A percentile compares a stretch with the other conserved stretches of the same genome.
Evolutionary conservation across 1,140 invertebrate species (phyloP).

Genomic region (Planococcus citri): DNA sequence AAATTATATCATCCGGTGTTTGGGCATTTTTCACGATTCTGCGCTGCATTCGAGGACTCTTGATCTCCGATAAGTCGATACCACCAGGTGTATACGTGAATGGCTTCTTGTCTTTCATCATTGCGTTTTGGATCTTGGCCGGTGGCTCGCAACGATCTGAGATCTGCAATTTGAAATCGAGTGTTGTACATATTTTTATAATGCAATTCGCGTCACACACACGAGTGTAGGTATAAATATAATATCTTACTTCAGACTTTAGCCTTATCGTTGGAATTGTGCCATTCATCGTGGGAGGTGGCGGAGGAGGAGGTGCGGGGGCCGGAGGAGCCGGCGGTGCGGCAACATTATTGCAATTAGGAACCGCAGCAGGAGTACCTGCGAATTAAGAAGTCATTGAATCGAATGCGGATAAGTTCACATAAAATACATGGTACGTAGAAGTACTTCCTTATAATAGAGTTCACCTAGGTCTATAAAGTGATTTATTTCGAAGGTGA

Average conservation of each 20-base stretch:
- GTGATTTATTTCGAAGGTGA: too few relatives aligned
- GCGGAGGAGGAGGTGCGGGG: background rate
- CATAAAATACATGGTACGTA: background rate
- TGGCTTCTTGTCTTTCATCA: constrained; percentile 90
- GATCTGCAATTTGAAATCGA: too few relatives aligned
- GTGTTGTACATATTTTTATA: too few relatives aligned
- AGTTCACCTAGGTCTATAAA: too few relatives aligned
- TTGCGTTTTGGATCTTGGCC: constrained; percentile 77
- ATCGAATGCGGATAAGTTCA: background rate
- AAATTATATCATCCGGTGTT: constrained; percentile 46
- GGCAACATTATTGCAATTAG: background rate
- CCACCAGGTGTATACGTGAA: constrained; percentile 87
- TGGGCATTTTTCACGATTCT: constrained; percentile 51
- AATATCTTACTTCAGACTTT: background rate
- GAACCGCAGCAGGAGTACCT: background rate
- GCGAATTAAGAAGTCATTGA: background rate
- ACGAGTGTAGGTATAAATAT: too few relatives aligned
- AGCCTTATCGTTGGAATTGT: background rate
- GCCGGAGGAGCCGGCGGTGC: background rate
- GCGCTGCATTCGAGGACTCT: constrained; percentile 75
- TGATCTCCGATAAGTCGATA: constrained; percentile 77
- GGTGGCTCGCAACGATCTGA: constrained; percentile 50
- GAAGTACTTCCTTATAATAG: too few relatives aligned
- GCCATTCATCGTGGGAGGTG: background rate
- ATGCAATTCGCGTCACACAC: too few relatives aligned